Conservation (phyloP, 2,113 vertebrate genomes). For the Mus pahari region DNA sequence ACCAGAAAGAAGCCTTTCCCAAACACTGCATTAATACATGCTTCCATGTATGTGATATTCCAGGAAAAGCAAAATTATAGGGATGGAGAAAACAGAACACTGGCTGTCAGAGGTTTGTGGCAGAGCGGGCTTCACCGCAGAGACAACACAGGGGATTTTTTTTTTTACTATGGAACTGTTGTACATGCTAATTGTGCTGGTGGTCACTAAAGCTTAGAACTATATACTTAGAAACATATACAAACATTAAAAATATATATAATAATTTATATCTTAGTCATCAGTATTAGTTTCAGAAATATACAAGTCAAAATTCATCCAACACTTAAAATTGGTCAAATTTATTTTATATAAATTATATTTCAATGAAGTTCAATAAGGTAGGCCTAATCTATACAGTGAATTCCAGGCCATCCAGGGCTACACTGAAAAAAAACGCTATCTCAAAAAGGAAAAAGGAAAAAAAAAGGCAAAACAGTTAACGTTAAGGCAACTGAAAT, state of each 20-base stretch:
- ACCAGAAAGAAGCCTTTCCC: background rate
- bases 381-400: background rate
- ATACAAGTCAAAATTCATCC: background rate
- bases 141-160: background rate
- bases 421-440: background rate
- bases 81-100: background rate
- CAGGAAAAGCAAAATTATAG: conserved; percentile 63
- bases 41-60: conserved; percentile 10
- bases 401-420: background rate
- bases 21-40: background rate
- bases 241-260: background rate
- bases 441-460: background rate
- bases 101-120: conserved; percentile 2
- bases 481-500: conserved; percentile 17
- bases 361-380: conserved; percentile 25
- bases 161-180: background rate
- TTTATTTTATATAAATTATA: conserved; percentile 20
- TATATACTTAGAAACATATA: background rate
- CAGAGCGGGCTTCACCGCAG: conserved; percentile 6
- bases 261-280: background rate
- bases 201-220: background rate
- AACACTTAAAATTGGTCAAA: background rate
- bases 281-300: background rate
- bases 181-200: background rate
- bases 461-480: background rate